Base-by-base conservation (phyloP, 2,888 invertebrate genomes). In the Lasioglossum figueresi region DNA sequence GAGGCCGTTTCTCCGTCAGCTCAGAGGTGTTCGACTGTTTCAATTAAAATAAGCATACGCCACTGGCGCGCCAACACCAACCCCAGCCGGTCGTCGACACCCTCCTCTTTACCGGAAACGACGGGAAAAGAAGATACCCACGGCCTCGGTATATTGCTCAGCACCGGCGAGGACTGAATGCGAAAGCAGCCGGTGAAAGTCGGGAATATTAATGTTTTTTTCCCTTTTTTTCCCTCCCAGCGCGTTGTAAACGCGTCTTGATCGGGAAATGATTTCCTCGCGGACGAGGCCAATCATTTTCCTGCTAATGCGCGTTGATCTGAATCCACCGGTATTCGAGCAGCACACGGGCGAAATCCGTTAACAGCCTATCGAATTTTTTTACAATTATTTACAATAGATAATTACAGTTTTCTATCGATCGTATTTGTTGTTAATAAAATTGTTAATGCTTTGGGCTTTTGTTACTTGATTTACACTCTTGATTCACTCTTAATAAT, bases 31-130 rank as follows among this genome's bases (percentile, higher is more conserved):
- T 91, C 88, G 91, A 91, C 92, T 89, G 92, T 94, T 94, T 94
- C 94, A 94, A 94, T 95, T 94, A 94, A 94, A 95, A 95, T 93
- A 94, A 94, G 93, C 92, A 92, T 92, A 92, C 91, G 91, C 91
- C 88, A 88, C 89, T 88, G 87, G 89, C 89, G 88, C 88, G 87
- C 91, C 90, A 88, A 87, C 90, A 90, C 89, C 88, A 87, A 81
- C 89, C 78, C 78, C 71, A 82, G 79, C 80, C 76, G 78, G 83
- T 82, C 79, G 82, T 83, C 85, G 81, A 76, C 89, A 82, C 86
- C 82, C 89, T 86, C 89, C 79, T 81, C 66, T 70, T 88, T 80
- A 63, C 68, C 86, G 75, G 80, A 48, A 90, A 84, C 86, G 83
- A 86, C 88, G 87, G 83, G 82, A 81, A 86, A 91, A 89, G 89